Evolutionary conservation across 1,140 invertebrate genomes (phyloP), one percentile per base, ranked within the genome.

Genomic region (Drosophila athabasca): DNA sequence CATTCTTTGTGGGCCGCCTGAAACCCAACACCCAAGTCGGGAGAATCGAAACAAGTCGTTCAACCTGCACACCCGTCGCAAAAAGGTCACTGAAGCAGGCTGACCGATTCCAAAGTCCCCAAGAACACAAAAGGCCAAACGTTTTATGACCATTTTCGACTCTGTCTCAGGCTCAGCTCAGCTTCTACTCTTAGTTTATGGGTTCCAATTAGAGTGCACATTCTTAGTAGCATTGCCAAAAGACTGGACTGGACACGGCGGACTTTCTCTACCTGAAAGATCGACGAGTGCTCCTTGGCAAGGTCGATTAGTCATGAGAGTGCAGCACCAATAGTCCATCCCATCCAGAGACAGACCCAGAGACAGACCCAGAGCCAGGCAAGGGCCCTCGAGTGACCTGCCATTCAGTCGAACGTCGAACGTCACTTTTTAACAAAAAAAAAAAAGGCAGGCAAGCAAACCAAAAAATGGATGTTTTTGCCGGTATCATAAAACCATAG

Each of bases 231-330:
- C 62, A 59, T 52, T 73, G 77, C 71, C 62, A 66, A 79, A 62
- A 70, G 58, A 17, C 24, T 19, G 24, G 24, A 5, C 24, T 39
- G 57, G 29, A 59, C 61, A 19, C 17, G 17, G 1, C 17, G 57
- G 29, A 59, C 61, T 58, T 43, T 39, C 35, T 74, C 69, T 87
- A 85, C 81, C 82, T 85, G 82, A 22, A 58, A 15, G 51, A 58
- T 69, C 64, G 43, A 68, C 55, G 24, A 52, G 46, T 59, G 44
- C 57, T 57, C 64, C 57, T 57, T 60, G 58, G 51, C 82, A 76
- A 77, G 81, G 81, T 78, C 83, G 78, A 81, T 85, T 85, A 87
- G 78, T 87, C 82, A 85, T 78, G 87, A 78, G 65, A 77, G 55
- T 75, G 61, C 79, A 62, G 71, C 48, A 61, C 35, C 19, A 46